Evolutionary conservation across 2,113 vertebrate species (phyloP).

Genomic region (Scophthalmus maximus): DNA sequence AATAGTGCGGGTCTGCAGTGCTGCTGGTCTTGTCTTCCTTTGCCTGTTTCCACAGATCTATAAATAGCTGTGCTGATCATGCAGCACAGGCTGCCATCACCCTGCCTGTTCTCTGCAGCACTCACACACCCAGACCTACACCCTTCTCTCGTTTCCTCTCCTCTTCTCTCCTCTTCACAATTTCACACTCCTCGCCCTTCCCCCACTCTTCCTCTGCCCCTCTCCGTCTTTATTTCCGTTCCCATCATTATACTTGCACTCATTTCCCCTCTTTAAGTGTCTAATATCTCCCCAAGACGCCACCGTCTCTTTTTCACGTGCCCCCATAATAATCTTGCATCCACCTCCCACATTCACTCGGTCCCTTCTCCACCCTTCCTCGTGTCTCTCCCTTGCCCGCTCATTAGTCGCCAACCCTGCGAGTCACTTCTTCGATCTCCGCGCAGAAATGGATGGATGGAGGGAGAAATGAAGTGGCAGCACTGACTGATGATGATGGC

Average conservation of each 20-base stretch:
- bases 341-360: constrained; percentile 20
- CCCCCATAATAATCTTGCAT: constrained; percentile 11
- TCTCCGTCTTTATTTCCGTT: constrained; percentile 34
- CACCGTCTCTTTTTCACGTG: constrained; percentile 3
- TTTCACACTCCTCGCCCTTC: constrained; percentile 18
- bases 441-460: constrained; percentile 22
- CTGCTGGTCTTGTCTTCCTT: constrained; percentile 41
- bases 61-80: constrained; percentile 72
- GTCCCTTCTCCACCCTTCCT: neutral
- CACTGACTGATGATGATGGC: neutral
- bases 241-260: constrained; percentile 37
- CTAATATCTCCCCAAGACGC: constrained; percentile 9
- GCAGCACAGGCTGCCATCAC: constrained; percentile 51
- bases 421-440: constrained; percentile 10
- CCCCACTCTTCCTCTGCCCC: neutral
- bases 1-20: constrained; percentile 46
- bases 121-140: constrained; percentile 28
- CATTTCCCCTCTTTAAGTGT: constrained; percentile 32
- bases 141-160: constrained; percentile 7
- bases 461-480: neutral
- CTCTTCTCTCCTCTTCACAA: constrained; percentile 2
- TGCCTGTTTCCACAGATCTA: constrained; percentile 63
- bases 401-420: constrained; percentile 15
- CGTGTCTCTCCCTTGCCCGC: neutral
- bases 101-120: constrained; percentile 37